A percentile compares a stretch with the other conserved stretches of the same genome.
Conservation (phyloP, 92 coral and sea anemone genomes). For the Epizoanthus illoricatus region DNA sequence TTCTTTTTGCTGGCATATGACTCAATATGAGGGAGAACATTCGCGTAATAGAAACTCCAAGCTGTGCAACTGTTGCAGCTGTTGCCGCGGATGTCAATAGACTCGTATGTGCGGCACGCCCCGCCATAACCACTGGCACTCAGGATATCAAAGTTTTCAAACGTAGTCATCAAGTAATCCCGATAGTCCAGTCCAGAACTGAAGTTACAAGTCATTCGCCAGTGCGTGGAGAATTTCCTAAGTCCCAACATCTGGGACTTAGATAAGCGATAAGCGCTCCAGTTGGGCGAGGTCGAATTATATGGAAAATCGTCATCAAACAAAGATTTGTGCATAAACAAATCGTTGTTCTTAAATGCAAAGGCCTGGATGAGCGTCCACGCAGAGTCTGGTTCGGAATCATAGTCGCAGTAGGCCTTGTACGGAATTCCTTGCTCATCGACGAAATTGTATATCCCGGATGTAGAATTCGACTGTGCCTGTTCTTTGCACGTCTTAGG, state of each 20-base stretch:
- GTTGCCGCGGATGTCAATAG: slow-evolving; percentile 38
- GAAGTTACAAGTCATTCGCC: slow-evolving; percentile 57
- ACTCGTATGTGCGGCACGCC: slow-evolving; percentile 35
- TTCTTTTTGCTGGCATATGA: not conserved
- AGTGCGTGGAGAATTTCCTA: slow-evolving; percentile 33
- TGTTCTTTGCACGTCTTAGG: slow-evolving; percentile 30
- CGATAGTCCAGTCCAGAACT: slow-evolving; percentile 36
- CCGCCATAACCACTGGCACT: not conserved
- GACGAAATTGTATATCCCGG: slow-evolving; percentile 39
- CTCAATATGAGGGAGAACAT: not conserved
- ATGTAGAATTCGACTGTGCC: slow-evolving; percentile 11
- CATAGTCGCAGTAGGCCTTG: slow-evolving; percentile 47
- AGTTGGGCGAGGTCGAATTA: slow-evolving; percentile 25
- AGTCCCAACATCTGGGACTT: slow-evolving; percentile 32
- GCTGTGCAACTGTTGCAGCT: slow-evolving; percentile 39
- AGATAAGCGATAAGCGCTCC: slow-evolving; percentile 54
- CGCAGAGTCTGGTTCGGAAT: slow-evolving; percentile 40
- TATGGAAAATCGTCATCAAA: slow-evolving; percentile 27
- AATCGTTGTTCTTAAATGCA: slow-evolving; percentile 34
- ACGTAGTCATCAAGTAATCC: slow-evolving; percentile 43
- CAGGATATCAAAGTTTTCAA: slow-evolving; percentile 43
- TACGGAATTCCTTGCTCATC: slow-evolving; percentile 11
- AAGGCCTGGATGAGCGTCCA: slow-evolving; percentile 54
- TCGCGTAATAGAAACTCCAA: slow-evolving; percentile 4
- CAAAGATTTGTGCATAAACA: slow-evolving; percentile 36